Evolutionary conservation across 2,797 vertebrate genomes (phyloP).

Genomic region (Arnoldichthys spilopterus): DNA sequence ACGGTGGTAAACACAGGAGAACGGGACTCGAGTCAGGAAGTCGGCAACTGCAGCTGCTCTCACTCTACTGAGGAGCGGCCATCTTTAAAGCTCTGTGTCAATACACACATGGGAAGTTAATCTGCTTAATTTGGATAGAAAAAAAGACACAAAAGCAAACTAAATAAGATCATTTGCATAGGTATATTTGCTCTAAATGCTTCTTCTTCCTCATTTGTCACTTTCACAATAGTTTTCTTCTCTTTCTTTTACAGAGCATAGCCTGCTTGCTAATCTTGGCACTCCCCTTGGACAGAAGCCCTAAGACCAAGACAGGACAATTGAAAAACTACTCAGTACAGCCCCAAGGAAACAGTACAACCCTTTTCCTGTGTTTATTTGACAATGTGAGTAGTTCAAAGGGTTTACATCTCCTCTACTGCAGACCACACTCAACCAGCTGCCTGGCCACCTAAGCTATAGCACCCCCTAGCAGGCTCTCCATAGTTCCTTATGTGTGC

Average conservation of each 20-base stretch:
- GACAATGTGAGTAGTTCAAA: conserved; percentile 60
- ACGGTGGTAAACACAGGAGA: conserved; percentile 39
- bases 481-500: conserved; percentile 76
- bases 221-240: conserved; percentile 47
- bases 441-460: conserved; percentile 63
- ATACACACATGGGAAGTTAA: conserved; percentile 54
- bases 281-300: conserved; percentile 55
- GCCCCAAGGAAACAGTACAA: conserved; percentile 52
- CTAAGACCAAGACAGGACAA: conserved; percentile 42
- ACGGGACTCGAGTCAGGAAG: conserved; percentile 69
- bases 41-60: conserved; percentile 59
- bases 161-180: neutral
- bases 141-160: conserved; percentile 1
- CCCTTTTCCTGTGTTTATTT: conserved; percentile 48
- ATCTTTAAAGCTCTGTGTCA: conserved; percentile 75
- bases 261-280: conserved; percentile 53
- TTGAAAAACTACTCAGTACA: conserved; percentile 50
- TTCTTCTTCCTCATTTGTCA: neutral
- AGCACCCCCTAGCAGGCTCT: conserved; percentile 81
- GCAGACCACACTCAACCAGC: conserved; percentile 50
- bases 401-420: conserved; percentile 31
- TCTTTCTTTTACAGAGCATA: conserved; percentile 56
- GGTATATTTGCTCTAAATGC: neutral
- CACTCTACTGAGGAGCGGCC: conserved; percentile 66
- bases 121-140: conserved; percentile 41